These are phyloP conservation scores for Pseudococcus jackbeardsleyi DNA, from an alignment of 2,888 invertebrate species.

Conservation along the genomic window DNA sequence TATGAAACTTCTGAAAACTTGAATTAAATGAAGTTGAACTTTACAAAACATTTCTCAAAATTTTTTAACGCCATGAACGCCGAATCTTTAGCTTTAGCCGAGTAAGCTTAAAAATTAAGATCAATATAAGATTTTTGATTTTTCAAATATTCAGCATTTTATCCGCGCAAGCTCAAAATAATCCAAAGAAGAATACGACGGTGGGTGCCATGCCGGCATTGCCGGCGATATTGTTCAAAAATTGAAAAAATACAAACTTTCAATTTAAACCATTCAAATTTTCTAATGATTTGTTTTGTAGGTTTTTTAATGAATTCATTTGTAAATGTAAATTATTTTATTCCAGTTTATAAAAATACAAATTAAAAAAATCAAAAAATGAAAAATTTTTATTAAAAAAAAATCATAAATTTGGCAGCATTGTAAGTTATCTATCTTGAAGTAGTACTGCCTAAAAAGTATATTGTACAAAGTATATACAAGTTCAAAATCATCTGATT, in stretches of 20 bases:
- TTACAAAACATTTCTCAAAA: background rate
- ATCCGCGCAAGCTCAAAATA: background rate
- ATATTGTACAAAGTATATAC: too few species aligned
- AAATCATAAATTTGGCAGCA: background rate
- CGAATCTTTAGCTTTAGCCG: background rate
- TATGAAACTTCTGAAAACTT: background rate
- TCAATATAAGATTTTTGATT: constrained; percentile 30
- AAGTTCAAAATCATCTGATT: too few species aligned
- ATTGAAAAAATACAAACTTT: too few species aligned
- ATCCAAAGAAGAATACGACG: background rate
- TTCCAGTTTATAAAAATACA: too few species aligned
- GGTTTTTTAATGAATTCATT: too few species aligned
- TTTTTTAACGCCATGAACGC: background rate
- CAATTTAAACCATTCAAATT: too few species aligned
- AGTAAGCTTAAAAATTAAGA: background rate
- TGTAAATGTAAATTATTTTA: too few species aligned
- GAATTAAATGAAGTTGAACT: background rate
- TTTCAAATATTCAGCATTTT: background rate
- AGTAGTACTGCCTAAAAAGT: too few species aligned
- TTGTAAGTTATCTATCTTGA: background rate
- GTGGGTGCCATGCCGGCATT: too few species aligned
- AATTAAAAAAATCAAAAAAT: too few species aligned
- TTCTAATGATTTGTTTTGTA: too few species aligned
- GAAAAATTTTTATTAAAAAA: too few species aligned
- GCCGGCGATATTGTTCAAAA: background rate